Conservation (phyloP, 2,113 vertebrate species). For the Cebidichthys violaceus region DNA sequence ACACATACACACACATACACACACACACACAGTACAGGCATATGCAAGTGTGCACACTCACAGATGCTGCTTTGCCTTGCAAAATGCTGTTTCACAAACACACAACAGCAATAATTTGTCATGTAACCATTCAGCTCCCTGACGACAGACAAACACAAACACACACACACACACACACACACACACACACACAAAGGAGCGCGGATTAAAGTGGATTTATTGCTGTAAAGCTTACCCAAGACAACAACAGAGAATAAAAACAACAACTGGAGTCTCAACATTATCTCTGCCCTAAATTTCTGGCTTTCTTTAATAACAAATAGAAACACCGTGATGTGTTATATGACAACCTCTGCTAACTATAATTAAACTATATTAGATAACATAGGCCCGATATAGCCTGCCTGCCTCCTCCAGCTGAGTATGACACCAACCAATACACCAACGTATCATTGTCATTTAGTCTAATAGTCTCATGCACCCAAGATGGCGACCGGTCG, state of each 20-base stretch:
- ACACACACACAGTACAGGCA: constrained; percentile 7
- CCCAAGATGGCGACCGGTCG: constrained; percentile 13
- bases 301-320: constrained; percentile 2
- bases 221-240: not conserved
- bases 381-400: constrained; percentile 67
- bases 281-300: not conserved
- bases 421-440: constrained; percentile 32
- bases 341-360: constrained; percentile 63
- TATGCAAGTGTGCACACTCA: constrained; percentile 1
- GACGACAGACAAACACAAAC: not conserved
- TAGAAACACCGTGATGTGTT: constrained; percentile 38
- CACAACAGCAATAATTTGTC: constrained; percentile 9
- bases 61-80: constrained; percentile 64
- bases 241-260: not conserved
- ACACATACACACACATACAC: not conserved
- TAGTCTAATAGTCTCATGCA: constrained; percentile 20
- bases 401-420: constrained; percentile 26
- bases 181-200: constrained; percentile 3
- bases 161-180: not conserved
- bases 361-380: constrained; percentile 72
- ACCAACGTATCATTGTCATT: constrained; percentile 21
- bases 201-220: not conserved
- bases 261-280: not conserved
- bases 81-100: constrained; percentile 55
- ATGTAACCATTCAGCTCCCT: not conserved